A percentile compares a stretch with the other conserved stretches of the same genome.
phyloP scores from a whole-genome alignment of 2,113 vertebrate species.

The Apteryx owenii region DNA sequence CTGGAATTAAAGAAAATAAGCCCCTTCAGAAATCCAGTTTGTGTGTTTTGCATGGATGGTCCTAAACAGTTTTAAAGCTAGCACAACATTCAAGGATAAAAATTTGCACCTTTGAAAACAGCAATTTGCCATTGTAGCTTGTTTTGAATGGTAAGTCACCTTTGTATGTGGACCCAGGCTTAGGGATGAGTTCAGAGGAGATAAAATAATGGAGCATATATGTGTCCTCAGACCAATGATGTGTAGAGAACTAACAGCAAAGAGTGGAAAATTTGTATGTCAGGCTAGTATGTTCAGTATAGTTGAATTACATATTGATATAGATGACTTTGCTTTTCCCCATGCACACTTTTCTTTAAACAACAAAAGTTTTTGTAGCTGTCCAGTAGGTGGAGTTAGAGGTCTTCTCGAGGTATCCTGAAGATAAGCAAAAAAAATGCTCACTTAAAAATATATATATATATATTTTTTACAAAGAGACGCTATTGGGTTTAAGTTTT shows the following conservation, averaged over 20 bases:
- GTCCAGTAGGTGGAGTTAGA: constrained; percentile 52
- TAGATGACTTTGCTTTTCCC: fast-evolving
- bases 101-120: background rate
- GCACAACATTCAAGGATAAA: background rate
- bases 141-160: background rate
- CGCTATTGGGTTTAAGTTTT: fast-evolving
- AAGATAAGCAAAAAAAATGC: too few species aligned
- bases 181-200: background rate
- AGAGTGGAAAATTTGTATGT: background rate
- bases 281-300: fast-evolving
- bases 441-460: background rate
- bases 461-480: background rate
- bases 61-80: background rate
- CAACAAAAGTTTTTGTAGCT: background rate
- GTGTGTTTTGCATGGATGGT: background rate
- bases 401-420: background rate
- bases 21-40: too few species aligned
- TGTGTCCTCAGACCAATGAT: background rate
- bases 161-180: background rate
- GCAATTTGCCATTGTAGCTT: background rate
- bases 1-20: background rate
- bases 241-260: background rate
- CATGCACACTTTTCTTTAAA: background rate
- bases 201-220: background rate
- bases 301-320: fast-evolving